Conservation (phyloP, 1,140 invertebrate species). For the Centruroides vittatus region DNA sequence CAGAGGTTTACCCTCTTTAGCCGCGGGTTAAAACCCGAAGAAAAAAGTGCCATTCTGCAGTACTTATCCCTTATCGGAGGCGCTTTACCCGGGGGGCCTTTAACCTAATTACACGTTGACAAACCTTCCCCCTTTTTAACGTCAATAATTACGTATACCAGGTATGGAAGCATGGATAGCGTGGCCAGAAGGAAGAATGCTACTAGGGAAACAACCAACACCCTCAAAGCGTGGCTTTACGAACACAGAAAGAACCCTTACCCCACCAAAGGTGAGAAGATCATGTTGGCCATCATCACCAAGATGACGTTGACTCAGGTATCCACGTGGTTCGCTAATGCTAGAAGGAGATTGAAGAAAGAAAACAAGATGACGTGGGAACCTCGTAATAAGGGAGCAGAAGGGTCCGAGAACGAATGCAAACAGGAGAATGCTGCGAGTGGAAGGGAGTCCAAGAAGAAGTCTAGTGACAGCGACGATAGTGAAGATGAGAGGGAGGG, state of each 20-base stretch:
- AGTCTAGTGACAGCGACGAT: slow-evolving; percentile 1
- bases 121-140: no score
- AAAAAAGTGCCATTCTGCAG: no score
- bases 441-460: slow-evolving; percentile 2
- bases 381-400: slow-evolving; percentile 32
- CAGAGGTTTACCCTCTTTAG: no score
- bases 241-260: slow-evolving; percentile 99
- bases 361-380: slow-evolving; percentile 57
- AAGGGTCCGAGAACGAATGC: slow-evolving; percentile 15
- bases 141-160: neutral
- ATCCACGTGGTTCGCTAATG: slow-evolving; percentile 55
- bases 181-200: slow-evolving; percentile 62
- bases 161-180: neutral
- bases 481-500: slow-evolving; percentile 3
- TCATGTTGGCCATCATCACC: slow-evolving; percentile 96
- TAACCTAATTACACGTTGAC: no score
- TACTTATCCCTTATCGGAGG: no score
- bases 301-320: slow-evolving; percentile 73
- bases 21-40: no score
- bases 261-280: slow-evolving; percentile 97
- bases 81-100: no score
- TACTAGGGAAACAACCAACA: slow-evolving; percentile 87
- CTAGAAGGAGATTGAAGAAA: slow-evolving; percentile 44
- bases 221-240: slow-evolving; percentile 91
- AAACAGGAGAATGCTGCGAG: slow-evolving; percentile 13